Conservation (phyloP, 2,797 vertebrate genomes). For the Anguilla megastoma region DNA sequence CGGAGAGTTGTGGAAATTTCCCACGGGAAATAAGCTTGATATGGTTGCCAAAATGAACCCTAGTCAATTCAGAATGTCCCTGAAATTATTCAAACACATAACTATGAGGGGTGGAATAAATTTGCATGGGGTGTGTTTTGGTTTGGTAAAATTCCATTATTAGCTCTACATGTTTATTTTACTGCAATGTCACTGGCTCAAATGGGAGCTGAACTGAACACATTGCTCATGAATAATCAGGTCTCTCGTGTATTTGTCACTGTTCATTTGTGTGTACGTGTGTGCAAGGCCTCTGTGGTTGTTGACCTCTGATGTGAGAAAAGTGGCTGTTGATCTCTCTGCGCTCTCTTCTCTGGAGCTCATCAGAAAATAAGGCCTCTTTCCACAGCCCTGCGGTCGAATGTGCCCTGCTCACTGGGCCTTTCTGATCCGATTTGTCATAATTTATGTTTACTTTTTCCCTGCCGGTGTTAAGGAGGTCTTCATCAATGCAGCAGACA, state of each 20-base stretch:
- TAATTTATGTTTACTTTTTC: slow-evolving; percentile 38
- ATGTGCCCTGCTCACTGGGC: slow-evolving; percentile 33
- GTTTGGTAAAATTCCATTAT: background rate
- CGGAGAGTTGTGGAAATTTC: background rate
- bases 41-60: background rate
- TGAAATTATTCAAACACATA: background rate
- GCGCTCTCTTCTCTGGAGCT: background rate
- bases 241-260: background rate
- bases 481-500: slow-evolving; percentile 39
- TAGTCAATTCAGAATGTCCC: background rate
- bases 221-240: background rate
- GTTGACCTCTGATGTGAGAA: background rate
- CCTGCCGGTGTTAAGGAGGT: slow-evolving; percentile 35
- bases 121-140: background rate
- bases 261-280: background rate
- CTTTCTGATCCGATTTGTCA: slow-evolving; percentile 37
- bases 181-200: background rate
- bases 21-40: background rate
- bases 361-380: slow-evolving; percentile 26
- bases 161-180: background rate
- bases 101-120: background rate
- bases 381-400: slow-evolving; percentile 28
- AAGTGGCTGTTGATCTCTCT: slow-evolving; percentile 25
- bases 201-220: background rate
- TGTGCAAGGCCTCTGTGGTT: background rate